These are phyloP conservation scores for Fopius arisanus DNA, from an alignment of 1,140 invertebrate genomes.

Conservation along the genomic window DNA sequence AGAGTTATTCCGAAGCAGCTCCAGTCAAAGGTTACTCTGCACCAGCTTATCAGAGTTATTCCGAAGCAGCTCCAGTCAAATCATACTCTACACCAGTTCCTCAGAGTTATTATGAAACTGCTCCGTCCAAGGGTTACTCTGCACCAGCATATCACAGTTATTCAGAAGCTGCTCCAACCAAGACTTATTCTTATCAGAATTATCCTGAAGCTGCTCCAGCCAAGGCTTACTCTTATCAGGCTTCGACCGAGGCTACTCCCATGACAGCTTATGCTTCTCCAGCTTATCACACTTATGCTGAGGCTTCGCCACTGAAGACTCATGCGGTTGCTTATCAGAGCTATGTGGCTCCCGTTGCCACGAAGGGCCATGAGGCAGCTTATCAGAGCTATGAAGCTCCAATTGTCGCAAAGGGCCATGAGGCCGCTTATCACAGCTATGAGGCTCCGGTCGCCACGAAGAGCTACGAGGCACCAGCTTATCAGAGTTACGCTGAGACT, in stretches of 20 bases:
- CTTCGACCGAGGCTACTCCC: slow-evolving; percentile 33
- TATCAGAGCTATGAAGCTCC: too few relatives aligned
- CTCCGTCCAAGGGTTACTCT: slow-evolving; percentile 45
- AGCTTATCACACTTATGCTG: slow-evolving; percentile 21
- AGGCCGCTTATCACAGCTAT: slow-evolving; percentile 29
- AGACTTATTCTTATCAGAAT: neutral
- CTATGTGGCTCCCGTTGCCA: too few relatives aligned
- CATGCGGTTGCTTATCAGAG: too few relatives aligned
- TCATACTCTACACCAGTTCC: slow-evolving; percentile 29
- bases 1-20: slow-evolving; percentile 31
- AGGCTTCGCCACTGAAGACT: too few relatives aligned
- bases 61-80: slow-evolving; percentile 35
- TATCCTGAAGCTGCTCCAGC: slow-evolving; percentile 39
- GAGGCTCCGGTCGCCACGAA: slow-evolving; percentile 35
- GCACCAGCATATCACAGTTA: slow-evolving; percentile 40
- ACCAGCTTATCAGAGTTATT: slow-evolving; percentile 19
- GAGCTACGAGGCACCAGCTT: slow-evolving; percentile 30
- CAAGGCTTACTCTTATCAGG: slow-evolving; percentile 36
- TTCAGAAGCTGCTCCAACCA: slow-evolving; percentile 40
- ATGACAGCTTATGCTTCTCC: slow-evolving; percentile 36
- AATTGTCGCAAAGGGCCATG: slow-evolving; percentile 27
- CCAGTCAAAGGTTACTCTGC: slow-evolving; percentile 38
- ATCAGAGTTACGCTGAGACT: slow-evolving; percentile 21
- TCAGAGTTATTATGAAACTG: slow-evolving; percentile 19
- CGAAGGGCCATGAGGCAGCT: too few relatives aligned